Evolutionary conservation across 2,113 vertebrate genomes (phyloP).

Genomic region (Solea senegalensis): DNA sequence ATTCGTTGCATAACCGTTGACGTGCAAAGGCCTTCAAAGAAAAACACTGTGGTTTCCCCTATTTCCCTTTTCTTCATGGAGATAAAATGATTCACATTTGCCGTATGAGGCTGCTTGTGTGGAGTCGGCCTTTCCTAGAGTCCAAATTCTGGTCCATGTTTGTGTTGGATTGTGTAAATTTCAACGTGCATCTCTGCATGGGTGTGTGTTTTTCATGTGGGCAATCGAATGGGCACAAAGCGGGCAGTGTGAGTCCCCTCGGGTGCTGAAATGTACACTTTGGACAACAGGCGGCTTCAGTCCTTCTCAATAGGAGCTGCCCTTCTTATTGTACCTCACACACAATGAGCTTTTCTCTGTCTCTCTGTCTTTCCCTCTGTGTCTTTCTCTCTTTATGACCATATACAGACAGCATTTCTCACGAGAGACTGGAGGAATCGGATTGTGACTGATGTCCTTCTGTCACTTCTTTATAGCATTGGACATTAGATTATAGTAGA

Average conservation of each 20-base stretch:
- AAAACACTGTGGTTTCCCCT: too few species aligned
- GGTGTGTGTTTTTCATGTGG: conserved; percentile 70
- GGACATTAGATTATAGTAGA: conserved; percentile 15
- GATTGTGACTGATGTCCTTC: conserved; percentile 42
- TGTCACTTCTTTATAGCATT: conserved; percentile 14
- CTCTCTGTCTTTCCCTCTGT: conserved; percentile 48
- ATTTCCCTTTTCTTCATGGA: too few species aligned
- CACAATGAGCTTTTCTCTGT: conserved; percentile 84
- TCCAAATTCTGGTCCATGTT: conserved; percentile 35
- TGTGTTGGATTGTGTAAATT: conserved; percentile 49
- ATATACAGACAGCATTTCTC: conserved; percentile 62
- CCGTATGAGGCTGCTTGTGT: not conserved
- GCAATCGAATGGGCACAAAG: conserved; percentile 77
- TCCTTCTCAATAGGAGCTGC: conserved; percentile 84
- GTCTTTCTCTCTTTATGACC: conserved; percentile 60
- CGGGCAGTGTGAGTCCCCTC: conserved; percentile 75
- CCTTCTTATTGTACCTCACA: conserved; percentile 85
- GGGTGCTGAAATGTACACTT: conserved; percentile 79
- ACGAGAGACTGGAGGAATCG: conserved; percentile 40
- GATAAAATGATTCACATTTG: too few species aligned
- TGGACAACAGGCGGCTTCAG: conserved; percentile 81
- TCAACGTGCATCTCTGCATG: conserved; percentile 49
- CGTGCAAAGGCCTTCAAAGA: too few species aligned
- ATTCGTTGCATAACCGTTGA: too few species aligned
- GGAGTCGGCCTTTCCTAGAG: conserved; percentile 13